Evolutionary conservation across 2,888 invertebrate genomes (phyloP), one percentile per base, ranked within the genome.

Genomic region (Crepidodera aurea): DNA sequence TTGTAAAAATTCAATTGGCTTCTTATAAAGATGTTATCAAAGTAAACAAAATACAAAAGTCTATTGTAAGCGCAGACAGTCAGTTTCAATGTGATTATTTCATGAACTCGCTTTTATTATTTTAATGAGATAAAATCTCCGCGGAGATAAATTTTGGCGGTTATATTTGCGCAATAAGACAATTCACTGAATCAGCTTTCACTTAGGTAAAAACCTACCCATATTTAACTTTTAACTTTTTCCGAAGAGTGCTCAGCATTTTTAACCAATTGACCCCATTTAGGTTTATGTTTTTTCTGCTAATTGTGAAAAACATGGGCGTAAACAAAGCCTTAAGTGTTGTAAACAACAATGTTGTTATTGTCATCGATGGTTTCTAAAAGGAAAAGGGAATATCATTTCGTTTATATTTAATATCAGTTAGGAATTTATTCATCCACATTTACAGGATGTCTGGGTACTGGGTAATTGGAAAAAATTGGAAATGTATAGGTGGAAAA

Each of bases 81-180:
- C 29, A 8, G 42, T 22, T 48, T 48, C 15, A 16, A 29, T 48
- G 48, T 13, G 27, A 48, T 48, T 48, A 55, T 55, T 55, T 55
- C 55, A 34, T 25, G 55, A 46, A 46, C 34, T 44, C 34, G 55
- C 27, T 55, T 55, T 55, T 46, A 46, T 55, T 46, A 46, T 55
- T 46, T 32, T 32, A 46, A 46, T 13, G 5, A 40, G 55, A 55
- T 55, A 55, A 44, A 19, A 55, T 55, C 55, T 46, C 18, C 12
- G 55, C 15, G 12, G 34, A 55, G 46, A 46, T 48, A 29, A 27
- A 48, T 34, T 55, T 55, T 34, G 55, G 46, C 44, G 18, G 18
- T 46, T 55, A 46, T n/a, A n/a, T 55, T 55, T 55, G 46, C 34
- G 44, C 55, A 46, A 54, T 46, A 29, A 39, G 39, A 29, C 50